Evolutionary conservation across 2,797 vertebrate genomes (phyloP).

Genomic region (Tokudaia muenninki): DNA sequence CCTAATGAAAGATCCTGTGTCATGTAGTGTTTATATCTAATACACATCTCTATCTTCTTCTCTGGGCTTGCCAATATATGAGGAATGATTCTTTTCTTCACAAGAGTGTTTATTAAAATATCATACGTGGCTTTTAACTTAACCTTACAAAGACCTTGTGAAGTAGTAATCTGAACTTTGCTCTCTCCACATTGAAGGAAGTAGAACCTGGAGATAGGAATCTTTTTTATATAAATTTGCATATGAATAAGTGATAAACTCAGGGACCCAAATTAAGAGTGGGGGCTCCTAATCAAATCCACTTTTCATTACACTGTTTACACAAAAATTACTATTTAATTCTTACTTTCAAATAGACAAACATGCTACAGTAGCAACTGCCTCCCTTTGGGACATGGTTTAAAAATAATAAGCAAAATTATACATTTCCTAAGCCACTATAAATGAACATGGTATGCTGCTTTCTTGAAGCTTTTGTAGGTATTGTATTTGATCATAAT

Average conservation of each 20-base stretch:
- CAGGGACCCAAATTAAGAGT: not conserved
- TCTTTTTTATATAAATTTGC: slow-evolving; percentile 19
- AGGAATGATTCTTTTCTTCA: not conserved
- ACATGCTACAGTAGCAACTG: not conserved
- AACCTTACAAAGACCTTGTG: slow-evolving; percentile 3
- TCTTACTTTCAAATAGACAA: slow-evolving; percentile 8
- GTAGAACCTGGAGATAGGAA: slow-evolving; percentile 28
- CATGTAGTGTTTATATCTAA: not conserved
- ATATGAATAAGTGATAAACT: not conserved
- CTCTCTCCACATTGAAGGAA: slow-evolving; percentile 28
- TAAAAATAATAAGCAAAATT: not conserved
- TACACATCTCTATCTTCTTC: not conserved
- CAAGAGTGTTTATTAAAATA: not conserved
- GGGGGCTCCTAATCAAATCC: slow-evolving; percentile 9
- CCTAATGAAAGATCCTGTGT: not conserved
- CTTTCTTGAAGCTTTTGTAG: not conserved
- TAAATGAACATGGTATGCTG: slow-evolving; percentile 1
- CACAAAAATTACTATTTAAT: not conserved
- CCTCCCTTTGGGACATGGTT: not conserved
- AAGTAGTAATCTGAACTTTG: slow-evolving; percentile 19
- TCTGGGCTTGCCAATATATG: not conserved
- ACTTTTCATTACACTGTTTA: not conserved
- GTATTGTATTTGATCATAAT: not conserved
- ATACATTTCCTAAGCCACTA: not conserved
- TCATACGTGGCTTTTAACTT: slow-evolving; percentile 38